Base-by-base conservation (phyloP, 2,888 invertebrate species). In the Aethes cnicana region DNA sequence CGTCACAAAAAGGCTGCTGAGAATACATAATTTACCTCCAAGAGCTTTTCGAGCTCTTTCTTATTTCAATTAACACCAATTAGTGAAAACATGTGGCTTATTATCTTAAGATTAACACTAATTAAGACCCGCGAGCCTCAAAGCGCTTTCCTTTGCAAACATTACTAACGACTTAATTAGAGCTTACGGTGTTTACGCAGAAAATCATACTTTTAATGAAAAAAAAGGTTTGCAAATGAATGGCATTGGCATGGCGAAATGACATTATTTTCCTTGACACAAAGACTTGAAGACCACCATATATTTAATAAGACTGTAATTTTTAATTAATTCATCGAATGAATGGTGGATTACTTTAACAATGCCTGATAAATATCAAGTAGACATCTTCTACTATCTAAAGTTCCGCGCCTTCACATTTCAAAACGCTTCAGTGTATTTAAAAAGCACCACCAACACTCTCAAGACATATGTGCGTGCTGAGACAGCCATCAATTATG, bases 31-130 rank as follows among this genome's bases (percentile, higher is more conserved):
- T 50, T 44, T 30, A 4, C 18, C 46, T 46, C 39, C 14, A 12
- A 41, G 30, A 32, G 47, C 11, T 21, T 68, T 68, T 56, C 54
- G 58, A 60, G 52, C 18, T 26, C 37, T 50, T 50, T 43, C 35
- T 67, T 72, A 73, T 76, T 77, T 73, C 61, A 78, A 74, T 78
- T 74, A 71, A 72, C 68, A 74, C 72, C 74, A 84, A 85, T 84
- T 86, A 86, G 79, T 74, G 64, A 69, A 76, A 81, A 77, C 72
- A 79, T 72, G 77, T 72, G 73, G 78, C 81, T 84, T 84, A 85
- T 85, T 84, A 83, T 81, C 78, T 76, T 79, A 79, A 85, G 80
- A 84, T 84, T 82, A 81, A 80, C 79, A 77, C 79, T 86, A 85
- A 87, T 88, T 86, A 85, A 77, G 79, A 70, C 70, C 67, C 69